Percentiles rank a stretch among this genome's conserved stretches.
phyloP scores from a whole-genome alignment of 1,140 invertebrate genomes.

The Brachionus paranguensis region DNA sequence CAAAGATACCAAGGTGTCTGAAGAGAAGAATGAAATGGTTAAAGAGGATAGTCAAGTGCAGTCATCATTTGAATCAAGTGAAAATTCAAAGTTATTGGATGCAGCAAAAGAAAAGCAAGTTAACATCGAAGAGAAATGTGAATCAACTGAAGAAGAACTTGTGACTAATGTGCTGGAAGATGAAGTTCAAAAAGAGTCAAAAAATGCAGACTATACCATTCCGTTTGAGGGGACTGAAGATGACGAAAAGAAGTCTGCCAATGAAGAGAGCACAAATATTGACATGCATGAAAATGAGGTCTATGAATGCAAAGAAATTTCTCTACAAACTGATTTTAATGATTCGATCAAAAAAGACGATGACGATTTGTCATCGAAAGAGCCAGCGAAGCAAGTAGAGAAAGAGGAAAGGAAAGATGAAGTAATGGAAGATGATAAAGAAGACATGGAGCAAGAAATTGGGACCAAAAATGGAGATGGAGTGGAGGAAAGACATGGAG shows the following conservation, averaged over 20 bases:
- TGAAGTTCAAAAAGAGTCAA: background rate
- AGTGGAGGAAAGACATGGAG: too few species aligned
- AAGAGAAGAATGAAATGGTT: background rate
- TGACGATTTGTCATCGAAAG: too few species aligned
- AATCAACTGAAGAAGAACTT: background rate
- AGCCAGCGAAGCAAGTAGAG: background rate
- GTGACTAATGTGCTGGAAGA: background rate
- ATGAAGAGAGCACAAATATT: background rate
- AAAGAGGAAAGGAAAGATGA: background rate
- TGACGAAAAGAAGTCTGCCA: background rate
- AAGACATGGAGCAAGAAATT: too few species aligned
- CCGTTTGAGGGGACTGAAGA: background rate
- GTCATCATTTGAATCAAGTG: background rate
- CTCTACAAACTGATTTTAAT: conserved; percentile 6
- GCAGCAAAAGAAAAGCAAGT: background rate
- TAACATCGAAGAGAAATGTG: background rate
- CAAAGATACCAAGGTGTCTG: background rate
- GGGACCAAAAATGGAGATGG: too few species aligned
- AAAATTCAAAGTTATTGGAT: background rate
- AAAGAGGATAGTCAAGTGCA: background rate
- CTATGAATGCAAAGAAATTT: background rate
- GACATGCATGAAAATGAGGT: background rate
- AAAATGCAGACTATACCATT: background rate
- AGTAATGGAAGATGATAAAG: too few species aligned
- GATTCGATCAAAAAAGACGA: background rate